A percentile compares a stretch with the other conserved stretches of the same genome.
These are phyloP conservation scores for Mnemiopsis leidyi DNA, from an alignment of 37 sponge, comb jelly and placozoan species.

Conservation along the genomic window DNA sequence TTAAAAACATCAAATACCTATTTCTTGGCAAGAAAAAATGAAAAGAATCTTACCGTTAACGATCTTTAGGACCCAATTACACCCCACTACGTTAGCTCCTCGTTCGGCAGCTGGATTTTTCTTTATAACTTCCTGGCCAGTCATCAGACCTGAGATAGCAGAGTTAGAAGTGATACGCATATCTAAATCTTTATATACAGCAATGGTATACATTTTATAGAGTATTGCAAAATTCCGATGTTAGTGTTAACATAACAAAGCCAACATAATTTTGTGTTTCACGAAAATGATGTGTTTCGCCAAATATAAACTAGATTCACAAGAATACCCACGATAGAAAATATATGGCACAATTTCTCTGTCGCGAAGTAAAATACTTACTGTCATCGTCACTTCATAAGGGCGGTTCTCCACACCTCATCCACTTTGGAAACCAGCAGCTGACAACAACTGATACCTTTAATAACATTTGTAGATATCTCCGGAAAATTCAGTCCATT, in stretches of 20 bases:
- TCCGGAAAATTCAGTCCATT: background rate
- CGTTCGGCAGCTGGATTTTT: slow-evolving; percentile 42
- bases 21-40: no score
- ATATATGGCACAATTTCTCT: no score
- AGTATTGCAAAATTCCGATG: no score
- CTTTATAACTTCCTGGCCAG: background rate
- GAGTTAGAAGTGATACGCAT: no score
- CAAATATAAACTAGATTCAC: no score
- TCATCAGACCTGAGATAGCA: background rate
- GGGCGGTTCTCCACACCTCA: background rate
- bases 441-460: slow-evolving; percentile 59
- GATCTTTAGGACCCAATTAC: slow-evolving; percentile 57
- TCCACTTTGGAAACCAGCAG: background rate
- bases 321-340: no score
- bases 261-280: no score
- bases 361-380: background rate
- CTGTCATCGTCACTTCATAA: background rate
- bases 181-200: no score
- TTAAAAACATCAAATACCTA: no score
- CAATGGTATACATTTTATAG: no score
- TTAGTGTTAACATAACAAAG: no score
- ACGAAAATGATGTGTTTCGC: no score
- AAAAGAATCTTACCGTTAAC: slow-evolving; percentile 39
- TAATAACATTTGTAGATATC: slow-evolving; percentile 7
- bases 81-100: background rate